Conservation (phyloP, 2,888 invertebrate genomes). For the Pyrochroa serraticornis region DNA sequence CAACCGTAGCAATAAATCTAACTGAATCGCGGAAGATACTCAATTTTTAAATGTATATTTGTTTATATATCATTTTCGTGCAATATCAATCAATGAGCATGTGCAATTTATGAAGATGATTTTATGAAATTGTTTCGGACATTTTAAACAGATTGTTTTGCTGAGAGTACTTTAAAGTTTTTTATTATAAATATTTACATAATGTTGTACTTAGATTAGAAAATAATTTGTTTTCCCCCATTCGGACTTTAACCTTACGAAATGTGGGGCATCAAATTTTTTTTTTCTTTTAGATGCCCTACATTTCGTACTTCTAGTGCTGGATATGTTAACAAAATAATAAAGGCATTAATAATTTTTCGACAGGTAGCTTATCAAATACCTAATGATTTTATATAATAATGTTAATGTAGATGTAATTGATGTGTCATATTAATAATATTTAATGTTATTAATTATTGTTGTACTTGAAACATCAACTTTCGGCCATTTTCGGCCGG, state of each 20-base stretch:
- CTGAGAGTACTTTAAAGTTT: constrained; percentile 27
- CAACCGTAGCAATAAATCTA: constrained; percentile 14
- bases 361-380: constrained; percentile 43
- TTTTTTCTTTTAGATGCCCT: constrained; percentile 16
- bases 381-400: constrained; percentile 40
- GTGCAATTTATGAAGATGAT: constrained; percentile 38
- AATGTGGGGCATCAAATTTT: neutral
- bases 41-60: constrained; percentile 7
- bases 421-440: constrained; percentile 49
- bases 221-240: constrained; percentile 24
- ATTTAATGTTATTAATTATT: constrained; percentile 47
- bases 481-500: constrained; percentile 25
- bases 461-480: constrained; percentile 31
- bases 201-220: constrained; percentile 47
- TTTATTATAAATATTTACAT: constrained; percentile 35
- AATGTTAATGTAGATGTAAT: constrained; percentile 41
- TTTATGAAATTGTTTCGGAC: constrained; percentile 20
- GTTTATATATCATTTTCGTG: constrained; percentile 31
- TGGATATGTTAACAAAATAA: constrained; percentile 24
- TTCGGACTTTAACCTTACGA: constrained; percentile 9
- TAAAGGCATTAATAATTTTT: constrained; percentile 33
- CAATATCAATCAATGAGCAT: constrained; percentile 37
- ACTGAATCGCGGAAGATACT: constrained; percentile 11
- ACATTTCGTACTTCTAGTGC: constrained; percentile 7
- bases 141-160: constrained; percentile 14